These are phyloP conservation scores for Stomatorhinus ivindoensis DNA, from an alignment of 2,113 vertebrate species.

Conservation along the genomic window DNA sequence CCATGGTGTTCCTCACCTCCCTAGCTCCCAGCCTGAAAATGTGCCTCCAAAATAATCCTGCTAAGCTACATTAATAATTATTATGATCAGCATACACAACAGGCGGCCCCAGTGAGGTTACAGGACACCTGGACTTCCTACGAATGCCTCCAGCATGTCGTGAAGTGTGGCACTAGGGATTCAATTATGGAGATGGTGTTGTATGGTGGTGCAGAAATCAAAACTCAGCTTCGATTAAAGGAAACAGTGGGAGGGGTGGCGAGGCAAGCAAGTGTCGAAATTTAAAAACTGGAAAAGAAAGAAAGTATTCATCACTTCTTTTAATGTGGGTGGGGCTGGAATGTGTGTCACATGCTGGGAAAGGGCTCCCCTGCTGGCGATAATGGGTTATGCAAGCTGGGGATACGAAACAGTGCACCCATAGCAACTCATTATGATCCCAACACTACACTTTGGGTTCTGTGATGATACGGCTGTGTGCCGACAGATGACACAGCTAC, in stretches of 20 bases:
- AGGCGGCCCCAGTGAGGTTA: not conserved
- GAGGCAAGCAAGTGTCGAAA: not conserved
- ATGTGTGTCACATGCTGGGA: not conserved
- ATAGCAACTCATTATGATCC: not conserved
- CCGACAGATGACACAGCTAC: slow-evolving; percentile 44
- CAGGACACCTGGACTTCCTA: not conserved
- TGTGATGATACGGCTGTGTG: slow-evolving; percentile 18
- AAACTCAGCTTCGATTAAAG: not conserved
- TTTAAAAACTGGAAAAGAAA: not conserved
- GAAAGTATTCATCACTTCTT: not conserved
- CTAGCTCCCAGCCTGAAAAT: not conserved
- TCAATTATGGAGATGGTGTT: not conserved
- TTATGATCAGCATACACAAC: not conserved
- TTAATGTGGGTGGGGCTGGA: not conserved
- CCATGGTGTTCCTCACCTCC: not conserved
- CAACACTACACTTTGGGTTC: not conserved
- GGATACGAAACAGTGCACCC: not conserved
- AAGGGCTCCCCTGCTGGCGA: not conserved
- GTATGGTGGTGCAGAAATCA: not conserved
- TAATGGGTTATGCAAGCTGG: not conserved
- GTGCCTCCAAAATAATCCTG: not conserved
- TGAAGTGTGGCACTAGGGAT: slow-evolving; percentile 39
- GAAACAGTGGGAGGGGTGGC: not conserved
- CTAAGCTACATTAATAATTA: not conserved
- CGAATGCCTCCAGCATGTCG: not conserved